A percentile compares a stretch with the other conserved stretches of the same genome.
These are phyloP conservation scores for Aphaenogaster ashmeadi DNA, from an alignment of 1,140 invertebrate species.

Conservation along the genomic window DNA sequence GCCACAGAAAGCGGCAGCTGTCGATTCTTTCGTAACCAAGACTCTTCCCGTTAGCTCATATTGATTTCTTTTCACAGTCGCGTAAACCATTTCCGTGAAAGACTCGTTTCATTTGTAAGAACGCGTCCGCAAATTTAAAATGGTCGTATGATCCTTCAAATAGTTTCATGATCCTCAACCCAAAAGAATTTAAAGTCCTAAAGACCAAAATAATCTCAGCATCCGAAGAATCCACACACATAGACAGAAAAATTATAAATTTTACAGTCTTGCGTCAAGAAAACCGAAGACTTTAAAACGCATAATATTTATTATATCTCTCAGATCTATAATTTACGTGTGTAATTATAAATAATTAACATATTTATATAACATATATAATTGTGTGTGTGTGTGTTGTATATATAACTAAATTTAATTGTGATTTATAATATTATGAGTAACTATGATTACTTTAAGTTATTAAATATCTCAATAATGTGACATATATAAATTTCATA, in stretches of 20 bases:
- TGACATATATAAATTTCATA: not conserved
- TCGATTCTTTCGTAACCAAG: conserved; percentile 61
- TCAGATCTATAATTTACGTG: not conserved
- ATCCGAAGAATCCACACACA: not conserved
- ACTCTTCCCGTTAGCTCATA: conserved; percentile 41
- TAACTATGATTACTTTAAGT: not conserved
- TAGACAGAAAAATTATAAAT: not conserved
- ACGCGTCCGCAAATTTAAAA: conserved; percentile 34
- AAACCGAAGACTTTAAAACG: not conserved
- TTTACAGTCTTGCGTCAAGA: not conserved
- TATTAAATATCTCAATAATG: not conserved
- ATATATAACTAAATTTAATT: conserved; percentile 6
- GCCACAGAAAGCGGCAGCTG: conserved; percentile 55
- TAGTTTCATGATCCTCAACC: not conserved
- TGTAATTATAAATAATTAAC: not conserved
- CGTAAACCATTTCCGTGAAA: conserved; percentile 52
- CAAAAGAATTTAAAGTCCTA: not conserved
- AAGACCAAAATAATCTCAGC: not conserved
- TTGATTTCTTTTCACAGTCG: conserved; percentile 64
- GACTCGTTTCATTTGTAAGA: conserved; percentile 33
- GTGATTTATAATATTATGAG: not conserved
- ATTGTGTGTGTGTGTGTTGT: too few relatives aligned
- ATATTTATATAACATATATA: too few relatives aligned
- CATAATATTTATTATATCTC: not conserved
- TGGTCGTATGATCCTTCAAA: not conserved